Evolutionary conservation across 2,888 invertebrate genomes (phyloP).

Genomic region (Drosophila neutralis): DNA sequence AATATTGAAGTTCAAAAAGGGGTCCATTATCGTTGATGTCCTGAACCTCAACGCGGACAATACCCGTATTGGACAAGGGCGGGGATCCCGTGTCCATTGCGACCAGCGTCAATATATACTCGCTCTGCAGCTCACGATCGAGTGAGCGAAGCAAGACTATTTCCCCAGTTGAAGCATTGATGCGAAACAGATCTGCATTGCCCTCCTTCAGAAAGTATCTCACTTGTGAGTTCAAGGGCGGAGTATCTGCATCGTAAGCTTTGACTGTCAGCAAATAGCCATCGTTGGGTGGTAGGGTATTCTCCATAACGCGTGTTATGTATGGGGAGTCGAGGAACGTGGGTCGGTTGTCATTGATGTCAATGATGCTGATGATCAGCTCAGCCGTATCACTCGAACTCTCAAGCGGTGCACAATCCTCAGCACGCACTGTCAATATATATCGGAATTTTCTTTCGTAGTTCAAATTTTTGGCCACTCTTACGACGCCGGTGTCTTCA

Average conservation of each 20-base stretch:
- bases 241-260: constrained; percentile 96
- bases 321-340: constrained; percentile 98
- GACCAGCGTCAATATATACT: constrained; percentile 93
- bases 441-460: constrained; percentile 95
- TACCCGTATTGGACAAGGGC: constrained; percentile 95
- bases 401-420: constrained; percentile 91
- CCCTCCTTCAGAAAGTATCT: constrained; percentile 97
- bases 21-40: constrained; percentile 98
- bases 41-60: constrained; percentile 94
- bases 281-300: constrained; percentile 91
- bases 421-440: constrained; percentile 92
- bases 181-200: constrained; percentile 94
- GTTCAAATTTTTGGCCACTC: constrained; percentile 96
- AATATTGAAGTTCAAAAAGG: constrained; percentile 92
- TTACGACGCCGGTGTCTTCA: constrained; percentile 95
- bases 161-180: constrained; percentile 96
- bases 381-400: constrained; percentile 91
- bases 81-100: constrained; percentile 99
- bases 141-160: constrained; percentile 92
- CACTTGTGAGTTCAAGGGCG: constrained; percentile 95
- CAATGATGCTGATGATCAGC: constrained; percentile 93
- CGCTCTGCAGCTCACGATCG: constrained; percentile 93
- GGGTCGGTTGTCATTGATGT: constrained; percentile 97
- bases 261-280: constrained; percentile 93
- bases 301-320: constrained; percentile 96